Evolutionary conservation across 1,140 invertebrate genomes (phyloP).

Genomic region (Apis cerana): DNA sequence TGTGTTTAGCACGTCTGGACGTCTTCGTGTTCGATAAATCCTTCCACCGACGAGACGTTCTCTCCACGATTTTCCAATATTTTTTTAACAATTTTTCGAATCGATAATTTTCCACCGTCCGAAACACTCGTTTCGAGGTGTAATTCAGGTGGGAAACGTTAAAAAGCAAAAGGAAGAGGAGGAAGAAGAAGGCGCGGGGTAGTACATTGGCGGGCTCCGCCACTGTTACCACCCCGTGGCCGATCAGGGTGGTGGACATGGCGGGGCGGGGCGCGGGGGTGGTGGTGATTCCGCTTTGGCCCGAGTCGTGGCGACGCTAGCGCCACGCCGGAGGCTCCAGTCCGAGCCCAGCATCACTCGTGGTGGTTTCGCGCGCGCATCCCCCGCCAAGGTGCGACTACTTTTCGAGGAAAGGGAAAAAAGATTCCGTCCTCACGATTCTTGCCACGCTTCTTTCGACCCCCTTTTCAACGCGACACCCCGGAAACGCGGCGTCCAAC

Average conservation of each 20-base stretch:
- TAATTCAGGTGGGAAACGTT: neutral
- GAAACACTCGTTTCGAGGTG: too few relatives aligned
- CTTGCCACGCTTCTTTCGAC: conserved; percentile 8
- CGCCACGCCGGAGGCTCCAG: conserved; percentile 76
- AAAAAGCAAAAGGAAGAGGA: too few relatives aligned
- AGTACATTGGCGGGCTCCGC: conserved; percentile 39
- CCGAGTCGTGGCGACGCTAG: conserved; percentile 73
- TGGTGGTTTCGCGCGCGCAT: conserved; percentile 75
- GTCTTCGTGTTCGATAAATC: too few relatives aligned
- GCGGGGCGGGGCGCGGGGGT: conserved; percentile 49
- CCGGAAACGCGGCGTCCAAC: neutral
- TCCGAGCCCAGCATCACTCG: conserved; percentile 78
- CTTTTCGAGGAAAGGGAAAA: conserved; percentile 45
- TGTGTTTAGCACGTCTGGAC: too few relatives aligned
- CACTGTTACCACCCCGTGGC: conserved; percentile 58
- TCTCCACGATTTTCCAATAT: too few relatives aligned
- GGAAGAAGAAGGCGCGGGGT: conserved; percentile 24
- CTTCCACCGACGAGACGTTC: too few relatives aligned
- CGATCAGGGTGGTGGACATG: conserved; percentile 53
- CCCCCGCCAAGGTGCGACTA: conserved; percentile 52
- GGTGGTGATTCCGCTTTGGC: conserved; percentile 70
- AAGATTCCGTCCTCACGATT: conserved; percentile 48
- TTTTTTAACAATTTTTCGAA: too few relatives aligned
- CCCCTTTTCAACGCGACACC: neutral
- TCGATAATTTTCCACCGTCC: too few relatives aligned